phyloP scores from a whole-genome alignment of 1,140 invertebrate genomes.

The Drosophila truncata region DNA sequence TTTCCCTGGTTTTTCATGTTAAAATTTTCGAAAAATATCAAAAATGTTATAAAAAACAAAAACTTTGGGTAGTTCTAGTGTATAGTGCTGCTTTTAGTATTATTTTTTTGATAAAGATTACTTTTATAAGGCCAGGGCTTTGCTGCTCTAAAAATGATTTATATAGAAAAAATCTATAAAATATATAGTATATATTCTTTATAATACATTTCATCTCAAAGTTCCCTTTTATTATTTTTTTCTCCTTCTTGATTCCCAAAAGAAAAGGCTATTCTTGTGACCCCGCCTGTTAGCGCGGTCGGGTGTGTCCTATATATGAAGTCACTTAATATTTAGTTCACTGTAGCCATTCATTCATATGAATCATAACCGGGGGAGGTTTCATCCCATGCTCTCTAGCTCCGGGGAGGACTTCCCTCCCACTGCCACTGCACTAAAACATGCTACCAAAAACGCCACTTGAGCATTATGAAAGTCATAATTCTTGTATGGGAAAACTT shows the following conservation, averaged over 20 bases:
- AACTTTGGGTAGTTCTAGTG: too few relatives aligned
- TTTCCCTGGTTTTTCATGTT: too few relatives aligned
- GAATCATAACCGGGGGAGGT: constrained; percentile 40
- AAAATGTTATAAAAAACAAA: too few relatives aligned
- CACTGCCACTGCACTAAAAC: constrained; percentile 10
- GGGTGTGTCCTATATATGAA: constrained; percentile 25
- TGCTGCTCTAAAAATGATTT: background rate
- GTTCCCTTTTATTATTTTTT: background rate
- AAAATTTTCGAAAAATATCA: too few relatives aligned
- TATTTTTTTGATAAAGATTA: too few relatives aligned
- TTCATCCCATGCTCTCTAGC: constrained; percentile 4
- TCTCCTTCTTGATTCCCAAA: background rate
- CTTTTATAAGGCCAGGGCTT: background rate
- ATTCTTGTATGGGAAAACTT: constrained; percentile 41
- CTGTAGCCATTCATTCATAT: constrained; percentile 32
- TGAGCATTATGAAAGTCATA: constrained; percentile 35
- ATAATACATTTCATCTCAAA: background rate
- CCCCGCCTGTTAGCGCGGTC: constrained; percentile 6
- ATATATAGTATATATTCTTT: background rate
- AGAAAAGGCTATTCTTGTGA: background rate
- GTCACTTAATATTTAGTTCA: constrained; percentile 50
- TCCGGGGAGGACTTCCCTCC: background rate
- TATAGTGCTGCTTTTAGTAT: too few relatives aligned
- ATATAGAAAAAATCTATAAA: background rate
- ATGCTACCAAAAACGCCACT: constrained; percentile 14